A percentile compares a stretch with the other conserved stretches of the same genome.
phyloP scores from a whole-genome alignment of 2,888 invertebrate species.

The Pharmacophagus antenor region DNA sequence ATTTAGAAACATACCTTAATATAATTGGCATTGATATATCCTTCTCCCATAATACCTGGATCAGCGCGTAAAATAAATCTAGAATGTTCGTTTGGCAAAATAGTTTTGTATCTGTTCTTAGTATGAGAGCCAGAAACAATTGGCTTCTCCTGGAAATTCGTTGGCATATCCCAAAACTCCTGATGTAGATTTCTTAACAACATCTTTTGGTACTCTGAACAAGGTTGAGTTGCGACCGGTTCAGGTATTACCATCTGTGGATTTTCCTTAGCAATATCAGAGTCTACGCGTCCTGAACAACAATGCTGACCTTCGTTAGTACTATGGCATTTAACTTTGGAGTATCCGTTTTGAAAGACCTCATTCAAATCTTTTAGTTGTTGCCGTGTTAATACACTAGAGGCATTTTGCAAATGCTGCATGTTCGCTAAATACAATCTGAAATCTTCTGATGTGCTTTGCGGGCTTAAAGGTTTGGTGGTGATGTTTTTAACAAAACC shows the following conservation, averaged over 20 bases:
- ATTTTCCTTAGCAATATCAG: conserved; percentile 54
- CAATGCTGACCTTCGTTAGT: conserved; percentile 57
- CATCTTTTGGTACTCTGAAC: conserved; percentile 82
- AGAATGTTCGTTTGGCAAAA: conserved; percentile 93
- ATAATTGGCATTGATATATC: conserved; percentile 96
- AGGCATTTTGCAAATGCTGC: conserved; percentile 86
- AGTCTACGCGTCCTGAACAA: conserved; percentile 56
- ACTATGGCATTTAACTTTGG: conserved; percentile 64
- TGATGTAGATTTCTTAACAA: conserved; percentile 84
- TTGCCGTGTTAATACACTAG: conserved; percentile 82
- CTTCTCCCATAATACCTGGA: conserved; percentile 79
- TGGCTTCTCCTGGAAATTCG: conserved; percentile 94
- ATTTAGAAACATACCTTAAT: conserved; percentile 84
- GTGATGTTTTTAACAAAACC: conserved; percentile 79
- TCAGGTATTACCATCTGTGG: conserved; percentile 68
- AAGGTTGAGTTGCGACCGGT: conserved; percentile 61
- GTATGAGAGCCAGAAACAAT: conserved; percentile 93
- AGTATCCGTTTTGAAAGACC: conserved; percentile 80
- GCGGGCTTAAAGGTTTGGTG: conserved; percentile 84
- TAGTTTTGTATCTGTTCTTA: conserved; percentile 94
- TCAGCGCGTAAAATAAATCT: conserved; percentile 85
- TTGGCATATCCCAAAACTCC: conserved; percentile 96
- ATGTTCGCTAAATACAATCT: conserved; percentile 86
- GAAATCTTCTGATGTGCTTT: conserved; percentile 85
- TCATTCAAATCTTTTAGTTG: conserved; percentile 81